Percentiles rank a stretch among this genome's conserved stretches.
These are phyloP conservation scores for Monopterus albus DNA, from an alignment of 2,113 vertebrate genomes.

Conservation along the genomic window DNA sequence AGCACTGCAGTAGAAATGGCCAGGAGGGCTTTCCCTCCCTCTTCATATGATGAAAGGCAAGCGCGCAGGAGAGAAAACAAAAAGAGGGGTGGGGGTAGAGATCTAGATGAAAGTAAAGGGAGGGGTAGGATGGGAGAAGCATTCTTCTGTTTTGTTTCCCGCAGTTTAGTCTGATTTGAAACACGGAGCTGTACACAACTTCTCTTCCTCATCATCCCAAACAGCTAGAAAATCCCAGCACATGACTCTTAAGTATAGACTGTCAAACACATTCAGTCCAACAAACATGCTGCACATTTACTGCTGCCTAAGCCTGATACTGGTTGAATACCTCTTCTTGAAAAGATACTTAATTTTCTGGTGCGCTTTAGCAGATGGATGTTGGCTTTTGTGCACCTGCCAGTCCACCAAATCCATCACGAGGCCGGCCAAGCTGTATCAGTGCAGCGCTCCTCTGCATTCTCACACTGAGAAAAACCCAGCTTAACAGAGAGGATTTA, in stretches of 20 bases:
- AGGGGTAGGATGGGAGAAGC: slow-evolving; percentile 33
- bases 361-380: slow-evolving; percentile 51
- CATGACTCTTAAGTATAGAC: slow-evolving; percentile 16
- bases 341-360: slow-evolving; percentile 60
- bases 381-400: slow-evolving; percentile 68
- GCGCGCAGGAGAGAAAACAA: slow-evolving; percentile 52
- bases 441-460: slow-evolving; percentile 42
- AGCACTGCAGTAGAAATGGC: slow-evolving; percentile 63
- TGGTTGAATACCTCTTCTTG: slow-evolving; percentile 40
- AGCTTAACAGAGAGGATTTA: slow-evolving; percentile 75
- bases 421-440: slow-evolving; percentile 56
- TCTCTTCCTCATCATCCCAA: slow-evolving; percentile 38
- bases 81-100: slow-evolving; percentile 51
- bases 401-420: slow-evolving; percentile 65
- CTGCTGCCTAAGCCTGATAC: slow-evolving; percentile 34
- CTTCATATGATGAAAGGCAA: slow-evolving; percentile 77
- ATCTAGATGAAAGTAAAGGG: slow-evolving; percentile 73
- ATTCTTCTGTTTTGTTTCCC: slow-evolving; percentile 61
- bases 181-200: slow-evolving; percentile 27
- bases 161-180: slow-evolving; percentile 46
- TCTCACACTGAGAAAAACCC: slow-evolving; percentile 65
- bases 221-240: slow-evolving; percentile 20
- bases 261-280: slow-evolving; percentile 4
- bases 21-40: slow-evolving; percentile 67
- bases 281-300: slow-evolving; percentile 36